Evolutionary conservation across 1,140 invertebrate genomes (phyloP), one percentile per base, ranked within the genome.

Genomic region (Drosophila mojavensis): DNA sequence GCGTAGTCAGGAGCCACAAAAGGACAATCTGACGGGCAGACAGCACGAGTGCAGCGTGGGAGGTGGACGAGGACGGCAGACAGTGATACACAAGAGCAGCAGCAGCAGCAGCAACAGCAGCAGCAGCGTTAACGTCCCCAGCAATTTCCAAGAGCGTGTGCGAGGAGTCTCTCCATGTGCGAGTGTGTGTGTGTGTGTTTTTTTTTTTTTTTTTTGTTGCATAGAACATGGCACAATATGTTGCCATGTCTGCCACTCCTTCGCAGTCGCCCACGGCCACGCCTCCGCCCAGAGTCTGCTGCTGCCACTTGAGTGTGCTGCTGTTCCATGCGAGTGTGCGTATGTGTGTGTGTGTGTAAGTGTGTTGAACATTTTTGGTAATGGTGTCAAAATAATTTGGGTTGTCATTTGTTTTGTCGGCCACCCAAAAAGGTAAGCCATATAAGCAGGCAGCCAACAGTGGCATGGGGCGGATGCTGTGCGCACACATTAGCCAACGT

Each of bases 311-410:
- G 69, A 82, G 75, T 66, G 60, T 75, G 66, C 55, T 30, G 56
- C 53, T 56, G n/a, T n/a, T 39, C 33, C 13, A 26, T 53, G 28
- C 45, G 47, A 20, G 60, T 17, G 13, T 24, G 20, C 20, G 20
- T 24, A 3, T 24, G 47, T 50, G 36, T 54, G 43, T 28, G 70
- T 68, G 64, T 61, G 64, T 43, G 65, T 45, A 61, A 55, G 68
- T 65, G 48, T 45, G 59, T 65, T 28, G 33, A 74, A 64, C 69
- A 59, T 68, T 81, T 82, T 80, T 39, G 84, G 80, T 89, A 89
- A 88, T 83, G 84, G 84, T 89, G 80, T 89, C 80, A 84, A 89
- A 89, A 89, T 89, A 88, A 88, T 88, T 88, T 80, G 68, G 83
- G 64, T 78, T 88, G 69, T 88, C 83, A 88, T 83, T 88, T 88